Evolutionary conservation across 2,888 invertebrate species (phyloP).

Genomic region (Bellardia bayeri): DNA sequence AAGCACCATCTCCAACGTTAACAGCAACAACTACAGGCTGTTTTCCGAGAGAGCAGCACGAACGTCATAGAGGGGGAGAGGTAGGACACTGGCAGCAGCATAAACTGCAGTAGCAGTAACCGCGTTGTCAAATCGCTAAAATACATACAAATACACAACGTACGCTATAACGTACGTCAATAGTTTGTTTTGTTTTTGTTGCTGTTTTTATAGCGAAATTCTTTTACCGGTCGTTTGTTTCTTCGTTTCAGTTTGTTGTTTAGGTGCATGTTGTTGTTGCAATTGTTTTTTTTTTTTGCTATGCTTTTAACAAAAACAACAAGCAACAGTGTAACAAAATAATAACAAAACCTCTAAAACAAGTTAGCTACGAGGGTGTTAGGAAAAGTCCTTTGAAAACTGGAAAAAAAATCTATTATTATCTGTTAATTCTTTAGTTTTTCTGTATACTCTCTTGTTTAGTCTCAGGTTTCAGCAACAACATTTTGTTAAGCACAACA

Average conservation of each 20-base stretch:
- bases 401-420: no score
- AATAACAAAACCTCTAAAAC: constrained; percentile 32
- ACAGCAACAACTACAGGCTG: constrained; percentile 29
- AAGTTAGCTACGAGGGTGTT: constrained; percentile 35
- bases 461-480: no score
- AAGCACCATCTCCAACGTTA: constrained; percentile 53
- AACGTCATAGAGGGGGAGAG: constrained; percentile 28
- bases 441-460: no score
- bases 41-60: constrained; percentile 57
- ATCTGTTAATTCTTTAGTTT: no score
- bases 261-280: constrained; percentile 13
- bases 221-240: constrained; percentile 52
- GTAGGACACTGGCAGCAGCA: constrained; percentile 55
- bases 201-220: constrained; percentile 48
- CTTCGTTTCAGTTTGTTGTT: constrained; percentile 30
- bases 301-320: constrained; percentile 25
- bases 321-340: constrained; percentile 55
- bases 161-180: not conserved
- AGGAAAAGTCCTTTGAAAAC: not conserved
- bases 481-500: no score
- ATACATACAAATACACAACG: not conserved
- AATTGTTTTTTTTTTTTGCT: constrained; percentile 1
- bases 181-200: constrained; percentile 40
- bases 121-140: constrained; percentile 58
- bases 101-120: constrained; percentile 64